These are phyloP conservation scores for Fukomys damarensis DNA, from an alignment of 2,113 vertebrate genomes.

Conservation along the genomic window DNA sequence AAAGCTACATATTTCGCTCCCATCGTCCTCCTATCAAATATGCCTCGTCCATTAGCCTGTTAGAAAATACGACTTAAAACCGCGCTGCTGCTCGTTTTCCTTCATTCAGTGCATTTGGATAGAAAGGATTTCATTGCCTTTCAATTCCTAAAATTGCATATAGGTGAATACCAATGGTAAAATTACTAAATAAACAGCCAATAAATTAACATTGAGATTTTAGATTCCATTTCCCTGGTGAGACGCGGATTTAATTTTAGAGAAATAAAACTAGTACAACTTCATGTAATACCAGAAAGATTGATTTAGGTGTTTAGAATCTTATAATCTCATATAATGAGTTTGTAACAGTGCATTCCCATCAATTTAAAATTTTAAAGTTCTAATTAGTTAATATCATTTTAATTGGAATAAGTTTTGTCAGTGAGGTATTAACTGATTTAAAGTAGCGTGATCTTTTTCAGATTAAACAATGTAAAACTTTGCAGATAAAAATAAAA, in stretches of 20 bases:
- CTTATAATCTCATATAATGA: background rate
- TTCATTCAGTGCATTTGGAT: background rate
- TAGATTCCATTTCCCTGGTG: background rate
- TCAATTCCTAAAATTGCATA: constrained; percentile 55
- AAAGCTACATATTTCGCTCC: constrained; percentile 22
- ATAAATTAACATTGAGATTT: background rate
- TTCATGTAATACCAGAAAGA: constrained; percentile 44
- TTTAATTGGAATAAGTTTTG: background rate
- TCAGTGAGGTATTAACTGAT: background rate
- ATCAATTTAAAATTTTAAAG: background rate
- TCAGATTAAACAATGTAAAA: background rate
- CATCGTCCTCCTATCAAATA: background rate
- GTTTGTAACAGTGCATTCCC: background rate
- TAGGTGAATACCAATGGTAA: constrained; percentile 9
- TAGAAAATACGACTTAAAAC: constrained; percentile 55
- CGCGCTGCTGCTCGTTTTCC: background rate
- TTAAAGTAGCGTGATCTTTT: background rate
- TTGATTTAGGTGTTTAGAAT: constrained; percentile 7
- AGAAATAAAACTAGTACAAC: constrained; percentile 46
- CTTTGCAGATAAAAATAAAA: background rate
- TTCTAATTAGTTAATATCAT: constrained; percentile 10
- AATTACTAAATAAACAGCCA: constrained; percentile 37
- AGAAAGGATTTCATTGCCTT: constrained; percentile 46
- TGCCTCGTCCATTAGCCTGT: background rate
- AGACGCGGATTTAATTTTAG: constrained; percentile 39